Evolutionary conservation across 2,797 vertebrate species (phyloP).

Genomic region (Hyperoplus lanceolatus): DNA sequence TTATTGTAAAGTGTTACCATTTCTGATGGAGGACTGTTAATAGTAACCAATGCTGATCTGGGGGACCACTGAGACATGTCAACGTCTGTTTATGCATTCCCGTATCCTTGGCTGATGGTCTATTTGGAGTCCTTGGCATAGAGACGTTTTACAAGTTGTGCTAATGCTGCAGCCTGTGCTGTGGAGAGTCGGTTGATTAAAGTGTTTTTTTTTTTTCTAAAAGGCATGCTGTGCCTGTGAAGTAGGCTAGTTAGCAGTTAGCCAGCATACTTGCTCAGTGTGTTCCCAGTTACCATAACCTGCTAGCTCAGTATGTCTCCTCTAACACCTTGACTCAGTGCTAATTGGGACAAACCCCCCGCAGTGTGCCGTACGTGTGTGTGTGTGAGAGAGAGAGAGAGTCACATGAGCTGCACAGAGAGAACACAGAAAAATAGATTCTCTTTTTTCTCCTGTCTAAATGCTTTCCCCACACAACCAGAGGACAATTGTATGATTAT

Average conservation of each 20-base stretch:
- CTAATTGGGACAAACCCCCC: constrained; percentile 79
- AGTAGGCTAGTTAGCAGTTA: constrained; percentile 77
- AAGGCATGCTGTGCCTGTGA: constrained; percentile 71
- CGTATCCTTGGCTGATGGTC: constrained; percentile 23
- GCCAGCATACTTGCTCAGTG: constrained; percentile 65
- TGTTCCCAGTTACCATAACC: constrained; percentile 75
- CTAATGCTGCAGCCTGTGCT: constrained; percentile 52
- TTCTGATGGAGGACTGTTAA: not conserved
- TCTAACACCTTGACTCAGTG: constrained; percentile 73
- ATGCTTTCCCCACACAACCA: constrained; percentile 6
- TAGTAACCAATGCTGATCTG: constrained; percentile 2
- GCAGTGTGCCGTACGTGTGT: constrained; percentile 50
- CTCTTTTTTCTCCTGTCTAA: not conserved
- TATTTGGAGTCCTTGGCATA: constrained; percentile 45
- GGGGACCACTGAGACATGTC: constrained; percentile 1
- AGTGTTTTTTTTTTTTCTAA: constrained; percentile 56
- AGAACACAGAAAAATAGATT: constrained; percentile 24
- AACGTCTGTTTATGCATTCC: constrained; percentile 22
- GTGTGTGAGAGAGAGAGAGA: not conserved
- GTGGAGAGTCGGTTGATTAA: constrained; percentile 57
- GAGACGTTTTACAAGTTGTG: constrained; percentile 50
- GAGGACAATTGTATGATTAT: constrained; percentile 29
- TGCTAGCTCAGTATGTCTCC: constrained; percentile 69
- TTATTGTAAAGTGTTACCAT: too few species aligned
- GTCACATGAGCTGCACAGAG: constrained; percentile 16